A percentile compares a stretch with the other conserved stretches of the same genome.
Evolutionary conservation across 2,797 vertebrate species (phyloP).

Genomic region (Sebastes taczanowskii): DNA sequence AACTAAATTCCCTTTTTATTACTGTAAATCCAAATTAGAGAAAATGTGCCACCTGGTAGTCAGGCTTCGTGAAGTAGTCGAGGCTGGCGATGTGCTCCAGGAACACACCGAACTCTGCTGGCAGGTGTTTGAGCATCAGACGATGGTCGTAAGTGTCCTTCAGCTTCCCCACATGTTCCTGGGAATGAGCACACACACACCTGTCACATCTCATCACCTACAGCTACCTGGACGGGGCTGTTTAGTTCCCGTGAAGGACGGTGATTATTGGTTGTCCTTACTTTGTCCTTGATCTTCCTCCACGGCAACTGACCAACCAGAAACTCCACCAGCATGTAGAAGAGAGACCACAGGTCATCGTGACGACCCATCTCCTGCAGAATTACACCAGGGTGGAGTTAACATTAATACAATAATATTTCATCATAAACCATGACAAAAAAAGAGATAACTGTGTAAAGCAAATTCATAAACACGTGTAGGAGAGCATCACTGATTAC

Average conservation of each 20-base stretch:
- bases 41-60: slow-evolving; percentile 89
- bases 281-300: slow-evolving; percentile 99
- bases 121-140: slow-evolving; percentile 97
- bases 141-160: slow-evolving; percentile 97
- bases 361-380: slow-evolving; percentile 98
- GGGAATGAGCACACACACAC: slow-evolving; percentile 7
- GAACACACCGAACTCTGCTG: slow-evolving; percentile 92
- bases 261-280: slow-evolving; percentile 58
- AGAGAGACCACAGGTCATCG: slow-evolving; percentile 98
- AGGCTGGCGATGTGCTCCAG: slow-evolving; percentile 94
- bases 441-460: not conserved
- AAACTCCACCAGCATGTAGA: slow-evolving; percentile 99
- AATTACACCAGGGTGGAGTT: slow-evolving; percentile 1
- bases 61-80: slow-evolving; percentile 98
- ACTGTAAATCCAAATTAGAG: not conserved
- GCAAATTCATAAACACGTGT: fast-evolving
- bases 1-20: not conserved
- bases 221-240: not conserved
- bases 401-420: not conserved
- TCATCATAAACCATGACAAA: not conserved
- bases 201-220: slow-evolving; percentile 9
- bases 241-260: not conserved
- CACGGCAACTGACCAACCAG: slow-evolving; percentile 96
- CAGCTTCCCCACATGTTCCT: slow-evolving; percentile 98
- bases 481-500: not conserved